These are phyloP conservation scores for Mixornis gularis DNA, from an alignment of 2,113 vertebrate species.

Conservation along the genomic window DNA sequence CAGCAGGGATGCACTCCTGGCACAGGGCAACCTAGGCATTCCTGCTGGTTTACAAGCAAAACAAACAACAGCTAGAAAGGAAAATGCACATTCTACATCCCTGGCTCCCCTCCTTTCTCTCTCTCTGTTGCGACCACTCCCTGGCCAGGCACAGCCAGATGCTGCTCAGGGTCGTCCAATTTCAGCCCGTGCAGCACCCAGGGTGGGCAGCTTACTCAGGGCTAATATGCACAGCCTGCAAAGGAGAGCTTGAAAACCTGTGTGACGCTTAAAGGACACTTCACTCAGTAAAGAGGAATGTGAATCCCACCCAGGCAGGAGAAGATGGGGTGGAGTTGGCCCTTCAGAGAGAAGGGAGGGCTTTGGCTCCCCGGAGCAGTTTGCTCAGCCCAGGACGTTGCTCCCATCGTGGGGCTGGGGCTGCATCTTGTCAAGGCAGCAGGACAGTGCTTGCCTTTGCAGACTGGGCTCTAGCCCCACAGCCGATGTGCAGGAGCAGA, in stretches of 20 bases:
- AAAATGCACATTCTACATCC: background rate
- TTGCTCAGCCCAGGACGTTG: background rate
- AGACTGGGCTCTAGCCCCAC: background rate
- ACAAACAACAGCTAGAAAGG: background rate
- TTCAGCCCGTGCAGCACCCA: background rate
- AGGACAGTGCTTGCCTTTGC: background rate
- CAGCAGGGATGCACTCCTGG: background rate
- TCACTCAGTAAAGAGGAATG: background rate
- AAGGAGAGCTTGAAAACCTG: background rate
- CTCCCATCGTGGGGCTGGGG: background rate
- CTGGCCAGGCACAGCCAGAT: background rate
- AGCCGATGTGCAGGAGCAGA: background rate
- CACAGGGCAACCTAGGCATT: background rate
- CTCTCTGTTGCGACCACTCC: rapidly evolving
- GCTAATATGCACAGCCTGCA: background rate
- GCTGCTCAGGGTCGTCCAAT: background rate
- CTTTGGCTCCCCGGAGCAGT: rapidly evolving
- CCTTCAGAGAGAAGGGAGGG: background rate
- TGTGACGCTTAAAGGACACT: background rate
- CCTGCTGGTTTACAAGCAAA: background rate
- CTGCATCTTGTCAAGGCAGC: background rate
- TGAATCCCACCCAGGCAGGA: background rate
- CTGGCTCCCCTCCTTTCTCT: background rate
- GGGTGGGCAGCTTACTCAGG: background rate
- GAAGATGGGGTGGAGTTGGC: background rate